Percentiles rank a stretch among this genome's conserved stretches.
Conservation (phyloP, 2,888 invertebrate species). For the Epinotia bilunana region DNA sequence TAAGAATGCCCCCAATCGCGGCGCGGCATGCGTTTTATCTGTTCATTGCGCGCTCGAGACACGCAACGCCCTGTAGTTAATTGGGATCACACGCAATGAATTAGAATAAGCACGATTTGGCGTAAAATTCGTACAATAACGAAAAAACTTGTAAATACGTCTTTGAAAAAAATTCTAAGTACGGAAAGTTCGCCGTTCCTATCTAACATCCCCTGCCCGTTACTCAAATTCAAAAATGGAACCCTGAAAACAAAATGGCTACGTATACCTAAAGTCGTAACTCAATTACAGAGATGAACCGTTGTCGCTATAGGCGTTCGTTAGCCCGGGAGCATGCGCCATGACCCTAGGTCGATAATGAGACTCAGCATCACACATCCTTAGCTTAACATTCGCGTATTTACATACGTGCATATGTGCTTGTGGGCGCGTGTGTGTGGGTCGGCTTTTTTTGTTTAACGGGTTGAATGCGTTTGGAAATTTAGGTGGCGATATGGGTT, state of each 20-base stretch:
- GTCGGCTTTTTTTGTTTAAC: conserved; percentile 42
- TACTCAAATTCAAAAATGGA: conserved; percentile 34
- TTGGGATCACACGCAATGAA: no score
- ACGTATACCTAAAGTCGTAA: conserved; percentile 85
- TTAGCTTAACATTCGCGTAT: conserved; percentile 82
- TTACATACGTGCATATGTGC: conserved; percentile 84
- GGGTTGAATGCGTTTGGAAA: conserved; percentile 34
- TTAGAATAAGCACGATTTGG: no score
- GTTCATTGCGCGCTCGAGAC: no score
- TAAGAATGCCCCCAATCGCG: no score
- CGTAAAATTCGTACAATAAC: no score
- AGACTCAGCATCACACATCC: conserved; percentile 83
- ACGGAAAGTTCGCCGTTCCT: background rate
- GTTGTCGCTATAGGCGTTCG: conserved; percentile 83
- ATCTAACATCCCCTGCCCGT: background rate
- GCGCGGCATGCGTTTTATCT: no score
- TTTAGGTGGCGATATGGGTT: conserved; percentile 18
- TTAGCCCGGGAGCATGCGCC: conserved; percentile 83
- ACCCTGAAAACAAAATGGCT: conserved; percentile 76
- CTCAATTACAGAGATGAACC: conserved; percentile 83
- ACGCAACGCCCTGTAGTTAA: no score
- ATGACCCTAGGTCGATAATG: conserved; percentile 85
- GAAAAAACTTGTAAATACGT: no score
- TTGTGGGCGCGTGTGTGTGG: conserved; percentile 48
- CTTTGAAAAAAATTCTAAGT: no score